Percentiles rank a stretch among this genome's conserved stretches.
These are phyloP conservation scores for Falco peregrinus DNA, from an alignment of 2,797 vertebrate genomes.

Conservation along the genomic window DNA sequence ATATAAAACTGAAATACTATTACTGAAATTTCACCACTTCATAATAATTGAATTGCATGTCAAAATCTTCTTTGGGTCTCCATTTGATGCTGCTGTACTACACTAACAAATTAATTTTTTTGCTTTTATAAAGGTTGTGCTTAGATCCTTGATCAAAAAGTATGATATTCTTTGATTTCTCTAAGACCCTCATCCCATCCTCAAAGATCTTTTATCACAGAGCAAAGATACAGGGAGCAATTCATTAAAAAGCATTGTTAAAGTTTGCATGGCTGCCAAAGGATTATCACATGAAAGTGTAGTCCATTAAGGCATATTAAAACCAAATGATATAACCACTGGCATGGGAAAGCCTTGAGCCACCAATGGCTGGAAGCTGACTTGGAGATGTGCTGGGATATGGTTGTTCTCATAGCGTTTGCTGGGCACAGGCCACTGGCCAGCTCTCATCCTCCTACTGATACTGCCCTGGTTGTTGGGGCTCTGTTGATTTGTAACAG, in stretches of 20 bases:
- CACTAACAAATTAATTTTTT: neutral
- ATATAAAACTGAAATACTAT: neutral
- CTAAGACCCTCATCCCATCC: neutral
- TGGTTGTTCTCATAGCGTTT: rapidly evolving
- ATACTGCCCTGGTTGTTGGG: neutral
- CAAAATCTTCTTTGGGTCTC: neutral
- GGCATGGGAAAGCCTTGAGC: neutral
- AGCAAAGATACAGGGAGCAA: neutral
- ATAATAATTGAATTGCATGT: neutral
- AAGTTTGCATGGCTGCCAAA: neutral
- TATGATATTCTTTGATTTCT: neutral
- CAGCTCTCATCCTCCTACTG: too few species aligned
- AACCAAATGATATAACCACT: neutral
- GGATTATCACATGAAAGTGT: rapidly evolving
- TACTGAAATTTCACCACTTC: neutral
- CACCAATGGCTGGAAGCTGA: neutral
- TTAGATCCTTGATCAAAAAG: neutral
- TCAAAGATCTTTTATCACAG: neutral
- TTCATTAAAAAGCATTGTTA: neutral
- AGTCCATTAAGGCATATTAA: neutral
- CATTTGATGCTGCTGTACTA: neutral
- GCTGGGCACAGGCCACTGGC: too few species aligned
- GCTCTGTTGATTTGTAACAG: neutral
- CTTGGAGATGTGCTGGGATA: neutral
- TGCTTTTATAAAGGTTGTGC: neutral